Conservation (phyloP, 2,113 vertebrate species). For the Rostratula benghalensis region DNA sequence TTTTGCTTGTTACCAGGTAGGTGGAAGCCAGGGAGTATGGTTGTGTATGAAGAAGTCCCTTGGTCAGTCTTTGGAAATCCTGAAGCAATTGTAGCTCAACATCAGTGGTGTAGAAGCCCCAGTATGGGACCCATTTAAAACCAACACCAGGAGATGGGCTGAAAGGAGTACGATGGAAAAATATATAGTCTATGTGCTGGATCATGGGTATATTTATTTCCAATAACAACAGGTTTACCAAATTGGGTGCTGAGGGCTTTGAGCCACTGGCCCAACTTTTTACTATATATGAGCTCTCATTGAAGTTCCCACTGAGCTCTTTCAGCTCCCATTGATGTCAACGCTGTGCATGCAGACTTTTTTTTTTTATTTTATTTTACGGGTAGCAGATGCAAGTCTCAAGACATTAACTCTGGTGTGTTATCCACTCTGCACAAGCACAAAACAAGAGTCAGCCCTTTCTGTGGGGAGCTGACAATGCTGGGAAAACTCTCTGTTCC, state of each 20-base stretch:
- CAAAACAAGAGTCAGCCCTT: background rate
- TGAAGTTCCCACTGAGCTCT: background rate
- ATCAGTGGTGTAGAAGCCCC: background rate
- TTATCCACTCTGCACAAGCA: no score
- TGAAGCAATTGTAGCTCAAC: background rate
- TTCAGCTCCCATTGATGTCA: background rate
- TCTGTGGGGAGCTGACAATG: accelerated
- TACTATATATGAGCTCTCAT: accelerated
- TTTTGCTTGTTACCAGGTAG: background rate
- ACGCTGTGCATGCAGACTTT: background rate
- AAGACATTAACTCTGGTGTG: background rate
- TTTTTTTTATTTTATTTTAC: background rate
- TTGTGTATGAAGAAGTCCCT: background rate
- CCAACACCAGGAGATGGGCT: background rate
- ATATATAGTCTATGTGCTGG: background rate
- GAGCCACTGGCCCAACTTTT: background rate
- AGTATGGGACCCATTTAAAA: background rate
- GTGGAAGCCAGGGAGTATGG: background rate
- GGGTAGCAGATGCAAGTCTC: background rate
- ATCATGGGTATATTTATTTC: background rate
- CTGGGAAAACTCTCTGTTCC: accelerated
- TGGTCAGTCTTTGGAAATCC: background rate
- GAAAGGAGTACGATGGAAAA: background rate
- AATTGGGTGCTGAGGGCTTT: background rate
- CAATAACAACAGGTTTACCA: accelerated